Percentiles rank a stretch among this genome's conserved stretches.
Evolutionary conservation across 2,113 vertebrate genomes (phyloP).

Genomic region (Triplophysa tibetana): DNA sequence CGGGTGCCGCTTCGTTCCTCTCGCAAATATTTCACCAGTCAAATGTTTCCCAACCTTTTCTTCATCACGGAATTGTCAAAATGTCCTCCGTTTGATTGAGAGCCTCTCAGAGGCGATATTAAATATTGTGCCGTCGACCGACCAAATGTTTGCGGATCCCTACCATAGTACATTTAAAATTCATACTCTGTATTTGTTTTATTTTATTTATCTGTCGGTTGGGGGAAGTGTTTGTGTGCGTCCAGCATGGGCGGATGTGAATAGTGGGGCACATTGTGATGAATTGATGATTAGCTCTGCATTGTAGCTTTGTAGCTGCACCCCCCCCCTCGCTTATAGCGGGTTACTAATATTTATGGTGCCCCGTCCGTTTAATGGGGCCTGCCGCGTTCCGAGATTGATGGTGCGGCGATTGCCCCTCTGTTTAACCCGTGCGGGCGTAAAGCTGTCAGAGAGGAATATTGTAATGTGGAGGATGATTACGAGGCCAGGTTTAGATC

Average conservation of each 20-base stretch:
- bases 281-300: conserved; percentile 65
- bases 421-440: conserved; percentile 62
- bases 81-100: conserved; percentile 43
- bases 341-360: conserved; percentile 76
- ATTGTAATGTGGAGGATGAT: conserved; percentile 67
- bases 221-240: conserved; percentile 28
- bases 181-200: conserved; percentile 71
- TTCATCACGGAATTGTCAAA: conserved; percentile 32
- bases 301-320: conserved; percentile 64
- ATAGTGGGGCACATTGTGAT: conserved; percentile 64
- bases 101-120: conserved; percentile 43
- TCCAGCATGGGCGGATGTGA: conserved; percentile 43
- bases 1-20: conserved; percentile 24
- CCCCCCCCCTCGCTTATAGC: conserved; percentile 44
- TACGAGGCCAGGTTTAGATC: conserved; percentile 59
- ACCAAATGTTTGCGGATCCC: conserved; percentile 35
- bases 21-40: conserved; percentile 30
- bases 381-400: conserved; percentile 65
- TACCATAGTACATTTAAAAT: conserved; percentile 42
- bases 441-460: conserved; percentile 73
- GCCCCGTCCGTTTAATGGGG: conserved; percentile 65
- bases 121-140: conserved; percentile 39
- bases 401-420: conserved; percentile 71
- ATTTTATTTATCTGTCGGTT: conserved; percentile 52
- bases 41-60: conserved; percentile 37